Evolutionary conservation across 2,888 invertebrate genomes (phyloP).

Genomic region (Papilio protenor): DNA sequence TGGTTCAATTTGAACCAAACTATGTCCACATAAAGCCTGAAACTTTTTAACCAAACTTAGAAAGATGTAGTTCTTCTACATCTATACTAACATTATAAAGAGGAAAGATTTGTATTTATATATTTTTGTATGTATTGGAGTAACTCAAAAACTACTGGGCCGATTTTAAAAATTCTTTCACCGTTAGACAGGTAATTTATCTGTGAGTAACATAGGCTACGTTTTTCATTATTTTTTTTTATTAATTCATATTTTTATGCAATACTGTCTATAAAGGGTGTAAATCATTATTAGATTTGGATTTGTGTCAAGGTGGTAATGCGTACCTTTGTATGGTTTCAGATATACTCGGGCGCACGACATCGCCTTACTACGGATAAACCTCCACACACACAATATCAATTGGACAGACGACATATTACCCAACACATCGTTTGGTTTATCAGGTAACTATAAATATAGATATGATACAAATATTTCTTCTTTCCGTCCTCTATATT

Average conservation of each 20-base stretch:
- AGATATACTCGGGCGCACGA: constrained; percentile 74
- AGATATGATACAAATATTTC: constrained; percentile 2
- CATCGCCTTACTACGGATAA: constrained; percentile 69
- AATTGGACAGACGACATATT: constrained; percentile 62
- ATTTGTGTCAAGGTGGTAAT: constrained; percentile 35
- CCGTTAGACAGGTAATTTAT: too few relatives aligned
- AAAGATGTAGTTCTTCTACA: background rate
- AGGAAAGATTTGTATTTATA: too few relatives aligned
- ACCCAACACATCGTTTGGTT: constrained; percentile 70
- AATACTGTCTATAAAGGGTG: background rate
- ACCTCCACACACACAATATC: constrained; percentile 57
- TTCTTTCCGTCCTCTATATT: too few relatives aligned
- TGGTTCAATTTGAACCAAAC: background rate
- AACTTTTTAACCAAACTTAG: background rate
- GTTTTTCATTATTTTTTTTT: too few relatives aligned
- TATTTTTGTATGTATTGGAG: too few relatives aligned
- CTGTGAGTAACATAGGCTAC: too few relatives aligned
- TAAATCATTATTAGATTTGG: constrained; percentile 12
- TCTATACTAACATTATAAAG: too few relatives aligned
- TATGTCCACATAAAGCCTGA: background rate
- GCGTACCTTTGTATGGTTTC: constrained; percentile 57
- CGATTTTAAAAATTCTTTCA: too few relatives aligned
- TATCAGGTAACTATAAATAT: constrained; percentile 63
- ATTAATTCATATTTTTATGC: too few relatives aligned
- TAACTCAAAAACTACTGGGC: too few relatives aligned